Evolutionary conservation across 1,140 invertebrate species (phyloP), one percentile per base, ranked within the genome.

Genomic region (Drosophila carrolli): DNA sequence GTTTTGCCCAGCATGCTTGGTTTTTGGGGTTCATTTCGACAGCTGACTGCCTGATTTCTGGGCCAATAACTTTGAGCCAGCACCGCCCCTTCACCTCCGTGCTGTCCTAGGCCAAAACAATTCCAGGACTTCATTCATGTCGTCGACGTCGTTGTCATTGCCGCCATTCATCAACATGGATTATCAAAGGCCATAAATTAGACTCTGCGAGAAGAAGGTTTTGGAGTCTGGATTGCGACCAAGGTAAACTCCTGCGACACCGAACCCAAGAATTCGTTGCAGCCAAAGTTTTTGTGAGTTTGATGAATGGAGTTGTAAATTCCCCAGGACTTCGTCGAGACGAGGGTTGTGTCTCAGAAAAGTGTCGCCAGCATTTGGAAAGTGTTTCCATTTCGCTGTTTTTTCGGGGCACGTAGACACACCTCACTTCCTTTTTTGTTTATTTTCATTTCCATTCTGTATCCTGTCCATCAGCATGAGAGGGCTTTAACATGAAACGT

Each of bases 111-210:
- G 5, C 19, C 10, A 53, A 55, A 65, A 63, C 59, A 56, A 72
- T 72, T 71, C 65, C 53, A 72, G 68, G 53, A 72, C 73, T 76
- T 67, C 73, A 76, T 76, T 76, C 61, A 55, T 75, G 57, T 73
- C 58, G 55, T 63, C 44, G 53, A 11, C 43, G 71, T 62, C 41
- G 56, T 32, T 47, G 56, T 47, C 55, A 41, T 54, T 46, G 40
- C 23, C 43, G 76, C 83, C 79, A 89, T 88, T 88, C 83, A 88
- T 88, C 84, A 88, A 83, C 75, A 61, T 66, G 76, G 83, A 89
- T 86, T 86, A 86, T 63, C 79, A 83, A 71, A 65, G 61, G 80
- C 84, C 81, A 88, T 88, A 88, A 88, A 88, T 88, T 88, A 83
- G 80, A 71, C 57, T 67, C 81, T 68, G 82, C 54, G 29, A 38